Percentiles rank a stretch among this genome's conserved stretches.
These are phyloP conservation scores for Theristicus caerulescens DNA, from an alignment of 2,113 vertebrate species.

Conservation along the genomic window DNA sequence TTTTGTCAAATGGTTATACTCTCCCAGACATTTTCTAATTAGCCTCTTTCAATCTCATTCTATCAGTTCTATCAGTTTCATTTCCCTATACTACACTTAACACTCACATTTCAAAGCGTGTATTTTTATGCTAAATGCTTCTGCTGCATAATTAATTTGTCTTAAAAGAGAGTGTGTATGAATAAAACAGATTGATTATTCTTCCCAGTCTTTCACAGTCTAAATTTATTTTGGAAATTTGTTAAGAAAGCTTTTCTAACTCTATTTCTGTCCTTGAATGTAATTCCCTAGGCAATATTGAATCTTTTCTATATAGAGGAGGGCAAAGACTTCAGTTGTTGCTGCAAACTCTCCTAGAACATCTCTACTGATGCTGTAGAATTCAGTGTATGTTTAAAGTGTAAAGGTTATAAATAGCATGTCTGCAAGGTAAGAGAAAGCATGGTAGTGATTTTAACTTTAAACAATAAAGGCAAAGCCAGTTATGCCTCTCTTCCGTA, in stretches of 20 bases:
- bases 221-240: background rate
- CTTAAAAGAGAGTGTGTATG: conserved; percentile 1
- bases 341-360: background rate
- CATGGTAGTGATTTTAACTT: background rate
- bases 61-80: conserved; percentile 26
- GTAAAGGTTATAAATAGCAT: background rate
- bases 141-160: conserved; percentile 47
- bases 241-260: background rate
- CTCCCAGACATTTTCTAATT: conserved; percentile 45
- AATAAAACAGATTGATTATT: conserved; percentile 52
- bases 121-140: conserved; percentile 53
- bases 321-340: background rate
- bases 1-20: conserved; percentile 17
- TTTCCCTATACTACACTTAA: conserved; percentile 52
- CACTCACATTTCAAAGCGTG: conserved; percentile 28
- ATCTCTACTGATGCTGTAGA: background rate
- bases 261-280: background rate
- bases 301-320: background rate
- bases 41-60: conserved; percentile 26
- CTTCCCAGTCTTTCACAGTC: background rate
- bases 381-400: background rate
- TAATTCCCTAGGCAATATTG: background rate
- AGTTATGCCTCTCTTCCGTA: background rate
- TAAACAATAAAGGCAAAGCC: background rate
- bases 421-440: background rate